Evolutionary conservation across 30 jellyfish, hydroid and myxozoan species (phyloP), one percentile per base, ranked within the genome.

Genomic region (Turritopsis rubra): DNA sequence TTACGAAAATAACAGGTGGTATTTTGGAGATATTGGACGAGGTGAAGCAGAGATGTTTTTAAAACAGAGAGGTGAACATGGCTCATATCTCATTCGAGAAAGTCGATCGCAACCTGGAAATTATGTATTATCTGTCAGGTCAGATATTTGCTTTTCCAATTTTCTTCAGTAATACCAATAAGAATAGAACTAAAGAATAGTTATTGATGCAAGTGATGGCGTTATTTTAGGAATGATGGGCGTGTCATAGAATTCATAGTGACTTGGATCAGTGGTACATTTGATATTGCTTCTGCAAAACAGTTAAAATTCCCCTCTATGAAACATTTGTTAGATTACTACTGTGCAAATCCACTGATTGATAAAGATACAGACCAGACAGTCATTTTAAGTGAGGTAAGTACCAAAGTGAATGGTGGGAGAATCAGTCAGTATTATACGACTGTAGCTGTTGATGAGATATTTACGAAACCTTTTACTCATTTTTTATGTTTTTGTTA

Each of bases 61-160:
- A 20, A 66, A 88, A 21, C 88, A 81, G 28, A 79, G 92, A 71
- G 98, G 98, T 1, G 75, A 73, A 20, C 85, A 73, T 81, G 98
- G 98, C 13, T 88, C 96, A 31, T 92, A 82, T 79, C 87, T 87
- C 20, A 85, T 92, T 17, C 88, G 98, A 29, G 98, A 92, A 73
- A 92, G 98, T 75, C 95, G 94, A 21, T 80, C 98, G 13, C 86
- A 80, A 52, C 98, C 98, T 65, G 98, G 98, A 31, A 84, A 70
- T 71, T 92, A 72, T 79, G 98, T 92, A 17, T 77, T 92, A 24
- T 92, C 98, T 21, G 93, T 88, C 18, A 83, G 96, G 97, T 91
- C 9, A 41, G 60, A 41, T 3, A 41, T 41, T 41, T 41, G 60
- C 60, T n/a, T n/a, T n/a, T n/a, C n/a, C n/a, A n/a, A n/a, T n/a